These are phyloP conservation scores for Ammodramus savannarum DNA, from an alignment of 2,113 vertebrate species.

Conservation along the genomic window DNA sequence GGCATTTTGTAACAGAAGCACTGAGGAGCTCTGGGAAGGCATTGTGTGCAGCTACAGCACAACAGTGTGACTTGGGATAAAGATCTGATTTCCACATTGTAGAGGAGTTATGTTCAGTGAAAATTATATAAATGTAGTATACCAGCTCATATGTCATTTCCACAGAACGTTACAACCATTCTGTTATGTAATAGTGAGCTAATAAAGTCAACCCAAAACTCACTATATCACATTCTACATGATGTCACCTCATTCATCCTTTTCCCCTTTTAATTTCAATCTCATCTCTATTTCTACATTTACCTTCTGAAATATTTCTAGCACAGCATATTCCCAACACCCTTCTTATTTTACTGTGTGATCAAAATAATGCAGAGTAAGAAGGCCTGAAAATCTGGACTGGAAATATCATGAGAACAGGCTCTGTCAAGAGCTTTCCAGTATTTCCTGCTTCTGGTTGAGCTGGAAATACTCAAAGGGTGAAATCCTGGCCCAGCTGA, in stretches of 20 bases:
- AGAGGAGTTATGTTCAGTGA: slow-evolving; percentile 66
- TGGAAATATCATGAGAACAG: slow-evolving; percentile 55
- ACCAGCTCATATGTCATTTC: slow-evolving; percentile 62
- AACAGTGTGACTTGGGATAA: neutral
- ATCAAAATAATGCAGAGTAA: slow-evolving; percentile 40
- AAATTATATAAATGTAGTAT: slow-evolving; percentile 60
- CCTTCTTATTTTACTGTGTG: slow-evolving; percentile 51
- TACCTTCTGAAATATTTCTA: slow-evolving; percentile 35
- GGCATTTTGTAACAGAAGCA: neutral
- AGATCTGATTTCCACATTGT: slow-evolving; percentile 36
- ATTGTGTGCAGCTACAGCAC: neutral
- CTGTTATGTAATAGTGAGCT: slow-evolving; percentile 65
- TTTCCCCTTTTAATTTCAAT: slow-evolving; percentile 59
- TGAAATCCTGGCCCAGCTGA: slow-evolving; percentile 37
- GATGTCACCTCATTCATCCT: slow-evolving; percentile 58
- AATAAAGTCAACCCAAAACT: slow-evolving; percentile 63
- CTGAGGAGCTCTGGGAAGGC: neutral
- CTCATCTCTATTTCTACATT: slow-evolving; percentile 50
- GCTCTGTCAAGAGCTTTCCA: slow-evolving; percentile 56
- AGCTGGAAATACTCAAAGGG: slow-evolving; percentile 53
- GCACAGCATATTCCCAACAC: slow-evolving; percentile 33
- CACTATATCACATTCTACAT: slow-evolving; percentile 51
- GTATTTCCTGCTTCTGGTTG: slow-evolving; percentile 65
- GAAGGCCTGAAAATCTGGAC: slow-evolving; percentile 27
- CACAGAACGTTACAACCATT: slow-evolving; percentile 55